Conservation (phyloP, 2,888 invertebrate species). For the Hydraecia micacea region DNA sequence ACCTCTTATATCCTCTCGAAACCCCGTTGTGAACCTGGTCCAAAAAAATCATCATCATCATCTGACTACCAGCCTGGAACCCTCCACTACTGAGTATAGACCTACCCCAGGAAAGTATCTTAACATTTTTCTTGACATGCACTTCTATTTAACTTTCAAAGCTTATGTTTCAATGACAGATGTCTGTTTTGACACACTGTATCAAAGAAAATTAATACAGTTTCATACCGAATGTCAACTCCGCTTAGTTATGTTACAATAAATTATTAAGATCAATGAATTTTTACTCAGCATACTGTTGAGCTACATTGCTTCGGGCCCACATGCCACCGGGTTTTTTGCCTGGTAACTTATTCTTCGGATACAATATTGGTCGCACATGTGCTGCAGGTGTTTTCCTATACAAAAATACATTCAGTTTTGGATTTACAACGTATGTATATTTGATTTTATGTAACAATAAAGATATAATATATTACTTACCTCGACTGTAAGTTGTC, state of each 20-base stretch:
- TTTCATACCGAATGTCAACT: neutral
- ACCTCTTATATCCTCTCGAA: neutral
- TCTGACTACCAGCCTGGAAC: conserved; percentile 25
- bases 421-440: neutral
- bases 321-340: neutral
- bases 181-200: neutral
- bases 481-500: neutral
- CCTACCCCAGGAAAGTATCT: conserved; percentile 28
- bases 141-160: neutral
- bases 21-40: conserved; percentile 42
- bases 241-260: neutral
- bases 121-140: neutral
- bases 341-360: neutral
- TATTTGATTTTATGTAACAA: neutral
- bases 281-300: conserved; percentile 7
- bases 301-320: neutral
- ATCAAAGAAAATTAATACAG: neutral
- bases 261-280: neutral
- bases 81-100: conserved; percentile 29
- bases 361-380: neutral
- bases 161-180: neutral
- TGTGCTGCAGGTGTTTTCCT: neutral
- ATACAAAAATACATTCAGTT: neutral
- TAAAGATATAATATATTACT: conserved; percentile 11
- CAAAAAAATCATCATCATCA: conserved; percentile 52